Base-by-base conservation (phyloP, 2,888 invertebrate species). In the Chydorus sphaericus region DNA sequence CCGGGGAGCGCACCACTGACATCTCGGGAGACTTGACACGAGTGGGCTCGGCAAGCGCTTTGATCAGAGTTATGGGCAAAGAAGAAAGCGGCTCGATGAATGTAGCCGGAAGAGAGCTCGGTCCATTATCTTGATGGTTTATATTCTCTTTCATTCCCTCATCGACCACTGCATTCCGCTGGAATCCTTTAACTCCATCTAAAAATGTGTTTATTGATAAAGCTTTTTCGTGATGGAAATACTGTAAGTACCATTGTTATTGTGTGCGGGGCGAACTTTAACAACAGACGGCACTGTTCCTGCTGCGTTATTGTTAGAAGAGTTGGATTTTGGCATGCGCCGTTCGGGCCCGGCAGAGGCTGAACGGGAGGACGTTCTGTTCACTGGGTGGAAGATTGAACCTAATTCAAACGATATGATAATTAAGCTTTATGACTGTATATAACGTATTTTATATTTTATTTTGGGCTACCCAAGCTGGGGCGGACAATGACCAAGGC, bases 11-110 rank as follows among this genome's bases (percentile, higher is more conserved):
- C 83, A 90, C 87, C 69, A 89, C 81, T 72, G 89, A 85, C 70
- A 89, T 87, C 68, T 91, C 91, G 1, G 91, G 91, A 11, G 90
- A 90, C 72, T 91, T 92, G 59, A 91, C 90, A 66, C 91, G 75
- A 48, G 91, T 92, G 48, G 91, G 90, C 67, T 92, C 91, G 49
- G 91, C 90, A 0, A 91, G 91, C 20, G 90, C 90, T 71, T 91
- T 91, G n/a, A 55, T 49, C 36, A 52, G 26, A 20, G 20, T 26
- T 8, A 49, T 49, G 39, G 38, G 44, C 30, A 56, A 44, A 20
- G 48, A 36, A 11, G 49, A 50, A 16, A 54, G 39, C 28, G 54
- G 53, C 38, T 53, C 39, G 7, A 29, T 23, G 23, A 26, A 23
- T 11, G 28, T 44, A 44, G 28, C 44, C 26, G 44, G 20, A 23